phyloP scores from a whole-genome alignment of 2,797 vertebrate species.

The Hoplostethus mediterraneus region DNA sequence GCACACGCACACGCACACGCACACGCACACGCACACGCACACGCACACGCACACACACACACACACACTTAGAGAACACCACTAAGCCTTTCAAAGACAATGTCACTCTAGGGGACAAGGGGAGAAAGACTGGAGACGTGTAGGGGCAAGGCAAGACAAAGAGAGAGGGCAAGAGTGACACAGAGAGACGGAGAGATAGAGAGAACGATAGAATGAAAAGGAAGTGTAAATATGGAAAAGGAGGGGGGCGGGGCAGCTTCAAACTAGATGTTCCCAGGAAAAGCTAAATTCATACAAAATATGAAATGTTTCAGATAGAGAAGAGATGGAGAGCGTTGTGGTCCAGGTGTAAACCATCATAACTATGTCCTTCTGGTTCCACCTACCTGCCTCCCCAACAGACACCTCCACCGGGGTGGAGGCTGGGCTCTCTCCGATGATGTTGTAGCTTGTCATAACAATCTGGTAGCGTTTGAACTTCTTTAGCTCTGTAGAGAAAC shows the following conservation, averaged over 20 bases:
- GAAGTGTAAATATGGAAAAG: conserved; percentile 1
- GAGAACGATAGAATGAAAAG: not conserved
- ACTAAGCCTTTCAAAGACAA: conserved; percentile 31
- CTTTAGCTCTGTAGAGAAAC: conserved; percentile 87
- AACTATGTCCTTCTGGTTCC: not conserved
- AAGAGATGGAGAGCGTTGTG: not conserved
- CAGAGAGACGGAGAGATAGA: not conserved
- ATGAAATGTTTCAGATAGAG: not conserved
- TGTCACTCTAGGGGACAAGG: conserved; percentile 30
- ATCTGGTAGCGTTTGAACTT: conserved; percentile 95
- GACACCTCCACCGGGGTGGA: conserved; percentile 92
- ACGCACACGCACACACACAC: conserved; percentile 18
- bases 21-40: conserved; percentile 22
- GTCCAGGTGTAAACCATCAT: not conserved
- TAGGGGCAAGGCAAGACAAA: conserved; percentile 22
- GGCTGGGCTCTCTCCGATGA: conserved; percentile 93
- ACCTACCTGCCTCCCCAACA: conserved; percentile 95
- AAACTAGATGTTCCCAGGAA: conserved; percentile 20
- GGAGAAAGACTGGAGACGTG: conserved; percentile 31
- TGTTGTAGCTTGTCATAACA: conserved; percentile 93
- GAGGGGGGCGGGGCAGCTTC: not conserved
- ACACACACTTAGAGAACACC: conserved; percentile 16
- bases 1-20: conserved; percentile 23
- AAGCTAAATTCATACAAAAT: not conserved
- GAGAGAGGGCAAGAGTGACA: conserved; percentile 6